Percentiles rank a stretch among this genome's conserved stretches.
These are phyloP conservation scores for Polydrusus pterygomalis DNA, from an alignment of 2,888 invertebrate genomes.

Conservation along the genomic window DNA sequence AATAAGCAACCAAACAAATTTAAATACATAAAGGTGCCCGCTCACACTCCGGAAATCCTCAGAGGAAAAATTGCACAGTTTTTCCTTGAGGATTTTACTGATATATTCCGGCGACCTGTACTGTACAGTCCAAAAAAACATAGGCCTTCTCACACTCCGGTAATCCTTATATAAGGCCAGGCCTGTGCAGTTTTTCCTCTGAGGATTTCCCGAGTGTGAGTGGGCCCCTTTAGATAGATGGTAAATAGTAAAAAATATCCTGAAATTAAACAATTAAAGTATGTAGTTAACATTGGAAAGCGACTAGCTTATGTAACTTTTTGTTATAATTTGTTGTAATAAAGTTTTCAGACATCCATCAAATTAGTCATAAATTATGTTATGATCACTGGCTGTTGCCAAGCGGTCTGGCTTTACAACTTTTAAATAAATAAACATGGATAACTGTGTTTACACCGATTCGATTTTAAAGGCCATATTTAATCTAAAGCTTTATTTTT, in stretches of 20 bases:
- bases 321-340: not conserved
- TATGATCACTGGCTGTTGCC: slow-evolving; percentile 28
- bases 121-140: too few species aligned
- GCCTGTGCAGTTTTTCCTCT: too few species aligned
- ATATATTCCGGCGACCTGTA: too few species aligned
- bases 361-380: not conserved
- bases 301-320: not conserved
- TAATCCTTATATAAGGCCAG: too few species aligned
- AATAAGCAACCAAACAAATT: too few species aligned
- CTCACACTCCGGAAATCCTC: too few species aligned
- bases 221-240: not conserved
- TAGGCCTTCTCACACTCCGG: too few species aligned
- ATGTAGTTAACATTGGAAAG: not conserved
- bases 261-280: not conserved
- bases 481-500: slow-evolving; percentile 17
- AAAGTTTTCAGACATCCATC: not conserved
- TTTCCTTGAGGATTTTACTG: too few species aligned
- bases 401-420: slow-evolving; percentile 38
- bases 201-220: too few species aligned
- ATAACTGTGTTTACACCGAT: slow-evolving; percentile 36
- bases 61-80: too few species aligned
- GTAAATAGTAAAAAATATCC: not conserved
- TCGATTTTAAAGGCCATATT: slow-evolving; percentile 1
- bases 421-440: slow-evolving; percentile 37
- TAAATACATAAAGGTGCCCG: too few species aligned